These are phyloP conservation scores for Zoroaster sp. DNA, from an alignment of 53 echinoderm and acorn worm genomes.

Conservation along the genomic window DNA sequence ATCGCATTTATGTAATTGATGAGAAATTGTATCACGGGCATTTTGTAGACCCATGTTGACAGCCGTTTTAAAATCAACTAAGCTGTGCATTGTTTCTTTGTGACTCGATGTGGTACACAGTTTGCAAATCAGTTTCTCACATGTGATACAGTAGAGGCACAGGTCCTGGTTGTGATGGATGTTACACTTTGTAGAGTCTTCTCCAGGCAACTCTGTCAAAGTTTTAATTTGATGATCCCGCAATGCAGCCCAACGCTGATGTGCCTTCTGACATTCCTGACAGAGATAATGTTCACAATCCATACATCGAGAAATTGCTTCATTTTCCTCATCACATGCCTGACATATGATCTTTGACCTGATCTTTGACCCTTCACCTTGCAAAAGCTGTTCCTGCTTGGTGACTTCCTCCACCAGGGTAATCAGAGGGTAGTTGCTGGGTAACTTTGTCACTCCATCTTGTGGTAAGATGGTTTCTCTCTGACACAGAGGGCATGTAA, in stretches of 20 bases:
- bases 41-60: background rate
- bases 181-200: background rate
- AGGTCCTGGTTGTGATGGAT: constrained; percentile 24
- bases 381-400: background rate
- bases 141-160: constrained; percentile 37
- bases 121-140: constrained; percentile 48
- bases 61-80: background rate
- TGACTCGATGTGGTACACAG: background rate
- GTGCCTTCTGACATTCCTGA: constrained; percentile 12
- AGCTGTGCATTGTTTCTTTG: background rate
- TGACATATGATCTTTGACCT: constrained; percentile 32
- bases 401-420: background rate
- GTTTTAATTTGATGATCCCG: background rate
- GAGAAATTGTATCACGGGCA: background rate
- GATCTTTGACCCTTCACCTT: no score
- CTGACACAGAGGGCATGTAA: constrained; percentile 29
- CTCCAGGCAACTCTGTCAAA: background rate
- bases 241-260: constrained; percentile 15
- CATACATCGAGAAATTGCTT: constrained; percentile 26
- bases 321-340: constrained; percentile 34
- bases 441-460: constrained; percentile 22
- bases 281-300: background rate
- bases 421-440: background rate
- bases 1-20: background rate
- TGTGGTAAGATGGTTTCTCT: constrained; percentile 16